A percentile compares a stretch with the other conserved stretches of the same genome.
Evolutionary conservation across 2,797 vertebrate genomes (phyloP).

Genomic region (Petrocephalus sullivani): DNA sequence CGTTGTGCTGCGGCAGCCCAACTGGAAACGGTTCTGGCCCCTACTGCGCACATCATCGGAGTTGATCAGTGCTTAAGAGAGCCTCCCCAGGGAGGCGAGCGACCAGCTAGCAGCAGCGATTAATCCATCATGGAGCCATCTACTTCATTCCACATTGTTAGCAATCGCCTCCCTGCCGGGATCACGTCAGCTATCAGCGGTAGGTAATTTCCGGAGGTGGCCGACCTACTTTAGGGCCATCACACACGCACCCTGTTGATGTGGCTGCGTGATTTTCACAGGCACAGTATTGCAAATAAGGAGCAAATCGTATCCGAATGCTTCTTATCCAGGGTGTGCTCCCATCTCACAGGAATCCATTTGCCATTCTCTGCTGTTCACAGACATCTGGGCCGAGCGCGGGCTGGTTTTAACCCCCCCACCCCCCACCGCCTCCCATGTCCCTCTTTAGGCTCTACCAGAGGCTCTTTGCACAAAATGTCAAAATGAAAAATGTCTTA

Average conservation of each 20-base stretch:
- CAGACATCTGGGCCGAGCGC: neutral
- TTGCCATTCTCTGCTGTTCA: neutral
- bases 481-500: conserved; percentile 12
- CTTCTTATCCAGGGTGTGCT: neutral
- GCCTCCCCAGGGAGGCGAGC: neutral
- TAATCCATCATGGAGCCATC: neutral
- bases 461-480: neutral
- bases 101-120: neutral
- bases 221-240: neutral
- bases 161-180: neutral
- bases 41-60: neutral
- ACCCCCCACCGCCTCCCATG: neutral
- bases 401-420: neutral
- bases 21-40: neutral
- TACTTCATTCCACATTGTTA: neutral
- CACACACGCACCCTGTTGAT: neutral
- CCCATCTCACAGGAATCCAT: neutral
- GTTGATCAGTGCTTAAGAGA: conserved; percentile 9
- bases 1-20: neutral
- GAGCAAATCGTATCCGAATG: neutral
- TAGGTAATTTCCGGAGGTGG: neutral
- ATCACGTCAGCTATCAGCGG: neutral
- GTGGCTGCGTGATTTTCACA: neutral
- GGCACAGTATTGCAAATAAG: neutral
- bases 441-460: neutral